Evolutionary conservation across 2,113 vertebrate species (phyloP).

Genomic region (Murina feae): DNA sequence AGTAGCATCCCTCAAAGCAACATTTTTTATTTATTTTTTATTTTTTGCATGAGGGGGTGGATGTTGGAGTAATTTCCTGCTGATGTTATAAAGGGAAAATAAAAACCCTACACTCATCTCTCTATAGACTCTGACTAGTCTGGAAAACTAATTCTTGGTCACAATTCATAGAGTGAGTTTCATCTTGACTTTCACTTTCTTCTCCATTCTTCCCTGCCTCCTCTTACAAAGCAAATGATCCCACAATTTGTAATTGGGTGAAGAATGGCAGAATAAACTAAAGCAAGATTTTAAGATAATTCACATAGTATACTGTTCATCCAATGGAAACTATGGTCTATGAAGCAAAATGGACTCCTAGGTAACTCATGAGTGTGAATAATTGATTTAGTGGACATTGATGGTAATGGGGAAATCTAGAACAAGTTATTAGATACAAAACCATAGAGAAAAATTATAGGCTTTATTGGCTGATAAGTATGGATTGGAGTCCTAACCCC

Average conservation of each 20-base stretch:
- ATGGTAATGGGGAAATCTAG: background rate
- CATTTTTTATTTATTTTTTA: slow-evolving; percentile 17
- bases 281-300: background rate
- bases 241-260: rapidly evolving
- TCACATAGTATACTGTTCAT: background rate
- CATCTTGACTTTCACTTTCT: slow-evolving; percentile 27
- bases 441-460: background rate
- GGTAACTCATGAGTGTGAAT: background rate
- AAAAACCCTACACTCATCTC: slow-evolving; percentile 24
- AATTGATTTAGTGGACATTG: background rate
- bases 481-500: background rate
- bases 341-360: background rate
- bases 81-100: slow-evolving; percentile 43
- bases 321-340: background rate
- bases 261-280: background rate
- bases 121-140: background rate
- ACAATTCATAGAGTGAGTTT: background rate
- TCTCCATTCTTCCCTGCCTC: rapidly evolving
- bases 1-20: slow-evolving; percentile 31
- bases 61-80: slow-evolving; percentile 37
- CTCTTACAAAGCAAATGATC: background rate
- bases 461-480: background rate
- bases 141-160: background rate
- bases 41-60: slow-evolving; percentile 23
- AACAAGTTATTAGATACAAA: background rate